Evolutionary conservation across 2,888 invertebrate species (phyloP).

Genomic region (Scaptomyza caliginosa): DNA sequence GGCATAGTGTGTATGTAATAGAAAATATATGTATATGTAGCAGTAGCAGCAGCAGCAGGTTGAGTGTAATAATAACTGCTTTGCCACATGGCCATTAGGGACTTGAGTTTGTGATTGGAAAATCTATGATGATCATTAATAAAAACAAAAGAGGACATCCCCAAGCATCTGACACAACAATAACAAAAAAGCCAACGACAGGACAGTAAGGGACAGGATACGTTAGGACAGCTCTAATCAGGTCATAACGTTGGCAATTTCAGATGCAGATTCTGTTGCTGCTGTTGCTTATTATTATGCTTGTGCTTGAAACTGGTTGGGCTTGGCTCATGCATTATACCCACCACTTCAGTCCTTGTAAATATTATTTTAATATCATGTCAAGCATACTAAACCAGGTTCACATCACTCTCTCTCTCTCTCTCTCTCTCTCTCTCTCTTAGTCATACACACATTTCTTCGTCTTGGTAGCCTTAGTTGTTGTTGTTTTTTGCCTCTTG

Average conservation of each 20-base stretch:
- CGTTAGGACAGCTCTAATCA: constrained; percentile 49
- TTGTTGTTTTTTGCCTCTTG: constrained; percentile 28
- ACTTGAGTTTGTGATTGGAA: constrained; percentile 71
- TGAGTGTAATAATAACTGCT: constrained; percentile 13
- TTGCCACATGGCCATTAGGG: constrained; percentile 10
- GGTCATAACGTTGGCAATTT: constrained; percentile 37
- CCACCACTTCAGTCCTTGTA: constrained; percentile 63
- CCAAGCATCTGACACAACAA: constrained; percentile 53
- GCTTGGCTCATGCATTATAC: constrained; percentile 56
- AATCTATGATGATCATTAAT: constrained; percentile 73
- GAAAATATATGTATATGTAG: constrained; percentile 17
- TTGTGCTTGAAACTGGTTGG: constrained; percentile 11
- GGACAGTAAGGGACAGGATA: constrained; percentile 3
- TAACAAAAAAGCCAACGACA: constrained; percentile 40
- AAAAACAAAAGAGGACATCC: constrained; percentile 58
- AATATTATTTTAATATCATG: constrained; percentile 78
- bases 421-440: neutral
- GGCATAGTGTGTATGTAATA: neutral
- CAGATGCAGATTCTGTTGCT: constrained; percentile 41
- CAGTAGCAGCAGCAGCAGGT: constrained; percentile 7
- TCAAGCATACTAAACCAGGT: constrained; percentile 32
- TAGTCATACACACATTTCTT: constrained; percentile 17
- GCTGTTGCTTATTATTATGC: constrained; percentile 18
- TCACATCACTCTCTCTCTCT: no score
- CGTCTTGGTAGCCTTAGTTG: constrained; percentile 23